Conservation (phyloP, 1,140 invertebrate species). For the Cylas formicarius region DNA sequence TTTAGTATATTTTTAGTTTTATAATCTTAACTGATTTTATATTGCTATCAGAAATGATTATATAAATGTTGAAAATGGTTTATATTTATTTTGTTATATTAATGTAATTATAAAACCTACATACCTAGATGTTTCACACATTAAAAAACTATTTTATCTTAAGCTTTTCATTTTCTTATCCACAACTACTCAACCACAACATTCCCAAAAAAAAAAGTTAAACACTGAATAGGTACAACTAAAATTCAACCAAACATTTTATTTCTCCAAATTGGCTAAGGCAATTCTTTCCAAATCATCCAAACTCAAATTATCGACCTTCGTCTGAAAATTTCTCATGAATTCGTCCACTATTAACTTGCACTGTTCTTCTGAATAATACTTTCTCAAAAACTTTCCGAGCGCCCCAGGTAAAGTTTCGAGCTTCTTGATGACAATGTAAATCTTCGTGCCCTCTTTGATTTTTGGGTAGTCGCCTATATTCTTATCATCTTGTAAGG, state of each 20-base stretch:
- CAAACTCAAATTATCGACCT: conserved; percentile 44
- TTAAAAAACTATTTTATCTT: no score
- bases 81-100: no score
- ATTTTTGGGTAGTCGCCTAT: conserved; percentile 46
- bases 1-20: no score
- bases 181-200: no score
- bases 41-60: no score
- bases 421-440: conserved; percentile 45
- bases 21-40: no score
- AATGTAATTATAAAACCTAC: no score
- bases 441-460: conserved; percentile 46
- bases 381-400: conserved; percentile 42
- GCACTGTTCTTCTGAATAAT: conserved; percentile 44
- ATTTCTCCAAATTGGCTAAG: conserved; percentile 25
- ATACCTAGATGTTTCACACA: no score
- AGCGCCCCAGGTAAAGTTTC: conserved; percentile 42
- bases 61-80: no score
- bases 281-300: conserved; percentile 48
- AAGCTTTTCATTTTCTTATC: no score
- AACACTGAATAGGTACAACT: background rate
- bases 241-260: no score
- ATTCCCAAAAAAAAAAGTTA: no score
- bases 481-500: conserved; percentile 45
- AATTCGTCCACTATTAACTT: conserved; percentile 43
- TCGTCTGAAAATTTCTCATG: conserved; percentile 45